phyloP scores from a whole-genome alignment of 1,140 invertebrate genomes.

The Drosophila kepulauana region DNA sequence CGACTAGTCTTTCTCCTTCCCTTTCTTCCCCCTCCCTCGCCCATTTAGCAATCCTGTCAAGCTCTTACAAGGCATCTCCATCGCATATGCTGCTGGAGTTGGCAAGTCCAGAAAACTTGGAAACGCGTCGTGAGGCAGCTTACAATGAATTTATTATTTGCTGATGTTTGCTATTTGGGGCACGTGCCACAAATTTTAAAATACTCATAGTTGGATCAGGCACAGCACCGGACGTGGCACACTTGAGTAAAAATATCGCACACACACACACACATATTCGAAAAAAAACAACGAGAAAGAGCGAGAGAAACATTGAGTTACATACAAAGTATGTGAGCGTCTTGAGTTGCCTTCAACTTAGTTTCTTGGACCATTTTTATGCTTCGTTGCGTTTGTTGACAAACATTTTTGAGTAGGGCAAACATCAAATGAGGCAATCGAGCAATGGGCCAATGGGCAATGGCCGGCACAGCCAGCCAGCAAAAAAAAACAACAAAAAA shows the following conservation, averaged over 20 bases:
- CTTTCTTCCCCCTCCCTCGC: background rate
- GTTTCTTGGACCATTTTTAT: conserved; percentile 62
- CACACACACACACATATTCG: conserved; percentile 37
- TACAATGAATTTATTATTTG: conserved; percentile 83
- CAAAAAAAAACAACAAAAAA: conserved; percentile 54
- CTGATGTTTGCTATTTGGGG: conserved; percentile 83
- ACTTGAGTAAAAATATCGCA: conserved; percentile 59
- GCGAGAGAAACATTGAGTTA: background rate
- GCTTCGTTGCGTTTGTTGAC: conserved; percentile 78
- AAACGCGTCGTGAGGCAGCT: conserved; percentile 45
- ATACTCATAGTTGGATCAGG: conserved; percentile 59
- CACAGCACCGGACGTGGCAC: conserved; percentile 65
- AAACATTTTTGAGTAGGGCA: conserved; percentile 71
- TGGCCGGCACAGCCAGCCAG: background rate
- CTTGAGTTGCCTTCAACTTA: conserved; percentile 28
- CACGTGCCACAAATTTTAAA: conserved; percentile 83
- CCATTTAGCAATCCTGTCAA: background rate
- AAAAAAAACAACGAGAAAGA: background rate
- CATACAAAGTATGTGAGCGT: conserved; percentile 21
- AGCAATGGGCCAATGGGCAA: conserved; percentile 32
- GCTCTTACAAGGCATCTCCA: background rate
- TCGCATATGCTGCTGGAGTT: background rate
- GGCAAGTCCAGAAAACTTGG: conserved; percentile 14
- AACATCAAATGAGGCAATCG: conserved; percentile 61
- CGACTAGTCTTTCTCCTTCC: background rate